Evolutionary conservation across 2,888 invertebrate genomes (phyloP), one percentile per base, ranked within the genome.

Genomic region (Temnothorax rugatulus): DNA sequence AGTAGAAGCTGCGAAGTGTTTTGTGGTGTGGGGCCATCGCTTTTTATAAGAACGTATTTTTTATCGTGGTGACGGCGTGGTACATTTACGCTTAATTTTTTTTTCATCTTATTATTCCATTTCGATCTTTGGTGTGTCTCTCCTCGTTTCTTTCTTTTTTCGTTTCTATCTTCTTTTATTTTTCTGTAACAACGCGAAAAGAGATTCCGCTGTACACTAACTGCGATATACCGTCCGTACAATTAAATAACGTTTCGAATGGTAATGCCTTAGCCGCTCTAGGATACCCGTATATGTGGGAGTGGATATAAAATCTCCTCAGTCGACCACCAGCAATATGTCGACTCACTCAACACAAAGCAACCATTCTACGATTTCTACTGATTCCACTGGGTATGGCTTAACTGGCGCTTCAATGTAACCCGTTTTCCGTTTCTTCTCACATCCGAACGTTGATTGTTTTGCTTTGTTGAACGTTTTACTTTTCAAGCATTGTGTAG

Each of bases 251-350:
- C 41, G 4, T 86, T 84, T 84, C 84, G 87, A 86, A 86, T 96
- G 95, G 95, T 95, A 96, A 96, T 95, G 96, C 94, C 96, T 96
- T 91, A 96, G 96, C 95, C 96, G 96, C 88, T 97, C 97, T 94
- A 97, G 97, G 96, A 97, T 97, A 94, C 97, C 97, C 89, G 96
- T 97, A 86, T 97, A 96, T 95, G 96, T 97, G 92, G 97, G 97
- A 91, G 93, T 95, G 91, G 96, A 96, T 90, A 96, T 96, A 89
- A 96, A 96, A 93, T 95, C 96, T 93, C 95, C 96, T 87, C 95
- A 96, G 83, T 96, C 96, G 75, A 94, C 94, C 87, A 94, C 94
- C 92, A 94, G 94, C 93, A 94, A 94, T 93, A 92, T 94, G 92
- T 94, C 94, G 85, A 94, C 94, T 92, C 94, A 94, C 91, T 94